Evolutionary conservation across 2,797 vertebrate species (phyloP), one percentile per base, ranked within the genome.

Genomic region (Sebastes steindachneri): DNA sequence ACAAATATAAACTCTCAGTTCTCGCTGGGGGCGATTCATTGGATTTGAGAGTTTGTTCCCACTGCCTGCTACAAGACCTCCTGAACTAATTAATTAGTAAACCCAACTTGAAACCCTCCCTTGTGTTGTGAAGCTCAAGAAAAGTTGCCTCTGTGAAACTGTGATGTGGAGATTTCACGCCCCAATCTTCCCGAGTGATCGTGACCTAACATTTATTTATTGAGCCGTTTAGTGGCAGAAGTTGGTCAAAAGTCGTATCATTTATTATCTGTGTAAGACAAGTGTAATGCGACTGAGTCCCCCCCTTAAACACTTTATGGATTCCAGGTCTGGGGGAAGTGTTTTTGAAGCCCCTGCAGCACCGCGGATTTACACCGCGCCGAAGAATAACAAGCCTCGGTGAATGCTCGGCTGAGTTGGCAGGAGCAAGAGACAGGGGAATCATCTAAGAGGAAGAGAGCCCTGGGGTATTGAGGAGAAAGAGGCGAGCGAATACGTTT

Each of bases 401-500:
- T 81, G 91, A 93, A 92, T 67, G 89, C 93, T 92, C 41, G 88
- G 83, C 92, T 93, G 91, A 93, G 89, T 88, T 94, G 92, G 94
- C 93, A 94, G 92, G 90, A 93, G 93, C 91, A 66, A 55, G 87
- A 94, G 93, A 93, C 90, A 77, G 84, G 93, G 90, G 92, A 92
- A 93, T 95, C 93, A 93, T 95, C 91, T 92, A 87, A 92, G 89
- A 93, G 88, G 88, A 90, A 88, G 89, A 72, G 83, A 92, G 90
- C 93, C 91, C 91, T 80, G 79, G 89, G 93, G 94, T 92, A 91
- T 87, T 79, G 86, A 89, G 91, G 90, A 93, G 93, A 93, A 88
- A 87, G 89, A 90, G 83, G 87, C 87, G 68, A 92, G 88, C 66
- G 71, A 92, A 92, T 87, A 92, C 57, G 86, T 93, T 94, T 92